Evolutionary conservation across 2,888 invertebrate species (phyloP), one percentile per base, ranked within the genome.

Genomic region (Subacronicta megacephala): DNA sequence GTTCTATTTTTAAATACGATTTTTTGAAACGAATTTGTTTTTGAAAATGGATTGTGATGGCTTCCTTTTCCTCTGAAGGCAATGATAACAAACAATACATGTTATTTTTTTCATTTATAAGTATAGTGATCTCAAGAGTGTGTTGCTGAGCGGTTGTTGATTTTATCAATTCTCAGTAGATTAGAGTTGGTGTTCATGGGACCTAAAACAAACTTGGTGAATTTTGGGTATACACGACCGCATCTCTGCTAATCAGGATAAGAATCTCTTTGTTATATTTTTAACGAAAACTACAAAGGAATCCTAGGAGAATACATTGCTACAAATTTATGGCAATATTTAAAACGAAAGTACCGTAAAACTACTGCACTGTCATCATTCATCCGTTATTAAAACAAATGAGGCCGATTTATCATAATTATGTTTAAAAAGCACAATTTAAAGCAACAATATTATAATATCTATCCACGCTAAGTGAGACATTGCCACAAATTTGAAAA

Each of bases 401-500:
- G 47, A 15, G 29, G 9, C 17, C 40, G 41, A 62, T 64, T 75
- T 58, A 72, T 72, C 55, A 69, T 65, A 75, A 74, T 65, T 53
- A 46, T 52, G 53, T 65, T 31, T 65, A 53, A 68, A 65, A 57
- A 60, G 54, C 18, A 23, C 13, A 62, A 60, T 59, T 53, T 54
- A 49, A 65, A 60, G 55, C 52, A 60, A 50, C 57, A 16, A 12
- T 13, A n/a, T 40, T n/a, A 36, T 26, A 2, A 26, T 16, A 26
- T 16, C 17, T 35, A 47, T 40, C 33, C 13, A 10, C 44, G 42
- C 36, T 60, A 68, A 71, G 63, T 65, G 70, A 69, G 47, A 77
- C 45, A 75, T 67, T 41, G 66, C 60, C 20, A 62, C 56, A 77
- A 76, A 78, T 80, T 78, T 75, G 49, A 63, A 66, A 77, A 26